These are phyloP conservation scores for Apostichopus parvimensis DNA, from an alignment of 35 echinoderm and acorn worm species.

Conservation along the genomic window DNA sequence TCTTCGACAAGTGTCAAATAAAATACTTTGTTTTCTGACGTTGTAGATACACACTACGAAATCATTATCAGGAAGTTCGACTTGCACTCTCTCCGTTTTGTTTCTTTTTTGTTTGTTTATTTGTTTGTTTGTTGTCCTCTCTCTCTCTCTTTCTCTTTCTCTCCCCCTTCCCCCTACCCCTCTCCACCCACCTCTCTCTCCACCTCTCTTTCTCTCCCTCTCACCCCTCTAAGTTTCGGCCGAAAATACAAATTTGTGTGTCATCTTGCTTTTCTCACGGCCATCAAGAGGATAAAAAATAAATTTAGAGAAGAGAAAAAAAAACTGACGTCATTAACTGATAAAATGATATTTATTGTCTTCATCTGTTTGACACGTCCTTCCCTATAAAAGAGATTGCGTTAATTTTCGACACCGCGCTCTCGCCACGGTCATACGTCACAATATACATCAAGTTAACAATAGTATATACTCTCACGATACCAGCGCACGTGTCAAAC, in stretches of 20 bases:
- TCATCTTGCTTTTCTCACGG: slow-evolving; percentile 3
- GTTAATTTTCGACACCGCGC: background rate
- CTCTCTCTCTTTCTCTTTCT: background rate
- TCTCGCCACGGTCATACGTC: background rate
- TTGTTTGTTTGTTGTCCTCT: background rate
- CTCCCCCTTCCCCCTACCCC: too few relatives aligned
- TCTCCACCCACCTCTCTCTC: background rate
- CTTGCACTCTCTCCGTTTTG: too few relatives aligned
- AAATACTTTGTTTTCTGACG: too few relatives aligned
- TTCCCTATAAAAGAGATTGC: background rate
- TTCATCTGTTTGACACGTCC: background rate
- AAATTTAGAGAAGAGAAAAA: background rate
- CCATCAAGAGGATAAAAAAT: background rate
- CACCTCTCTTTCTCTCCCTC: background rate
- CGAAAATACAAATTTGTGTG: background rate
- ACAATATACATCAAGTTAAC: background rate
- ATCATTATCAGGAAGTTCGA: too few relatives aligned
- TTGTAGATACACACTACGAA: too few relatives aligned
- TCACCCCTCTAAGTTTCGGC: background rate
- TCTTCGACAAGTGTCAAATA: too few relatives aligned
- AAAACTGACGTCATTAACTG: slow-evolving; percentile 4
- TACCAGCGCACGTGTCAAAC: background rate
- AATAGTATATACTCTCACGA: background rate
- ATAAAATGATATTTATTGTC: background rate
- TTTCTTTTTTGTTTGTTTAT: too few relatives aligned